phyloP scores from a whole-genome alignment of 2,888 invertebrate species.

The Rhyacophila evoluta region DNA sequence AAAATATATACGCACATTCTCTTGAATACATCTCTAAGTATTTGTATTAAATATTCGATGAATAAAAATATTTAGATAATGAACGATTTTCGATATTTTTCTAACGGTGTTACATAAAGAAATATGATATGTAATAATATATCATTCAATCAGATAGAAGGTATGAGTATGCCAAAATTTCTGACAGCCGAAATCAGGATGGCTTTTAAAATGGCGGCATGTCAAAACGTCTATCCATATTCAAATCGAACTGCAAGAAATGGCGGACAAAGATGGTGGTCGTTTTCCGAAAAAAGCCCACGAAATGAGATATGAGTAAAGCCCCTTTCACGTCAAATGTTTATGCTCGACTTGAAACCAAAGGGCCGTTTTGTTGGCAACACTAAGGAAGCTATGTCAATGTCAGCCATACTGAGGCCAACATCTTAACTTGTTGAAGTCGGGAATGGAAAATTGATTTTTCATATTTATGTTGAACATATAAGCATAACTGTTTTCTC shows the following conservation, averaged over 20 bases:
- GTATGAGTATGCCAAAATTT: neutral
- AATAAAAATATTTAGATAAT: too few species aligned
- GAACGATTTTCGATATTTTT: too few species aligned
- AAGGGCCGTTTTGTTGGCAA: slow-evolving; percentile 42
- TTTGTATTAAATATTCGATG: too few species aligned
- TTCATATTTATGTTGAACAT: too few species aligned
- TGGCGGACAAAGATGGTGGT: neutral
- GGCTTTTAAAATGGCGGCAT: neutral
- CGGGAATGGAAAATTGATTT: neutral
- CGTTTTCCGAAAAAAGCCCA: slow-evolving; percentile 4
- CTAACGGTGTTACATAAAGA: too few species aligned
- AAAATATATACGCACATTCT: too few species aligned
- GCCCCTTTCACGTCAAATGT: slow-evolving; percentile 49
- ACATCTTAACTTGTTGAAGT: neutral
- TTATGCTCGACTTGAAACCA: slow-evolving; percentile 45
- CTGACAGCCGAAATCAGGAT: neutral
- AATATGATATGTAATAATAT: too few species aligned
- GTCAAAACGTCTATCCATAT: neutral
- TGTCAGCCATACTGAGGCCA: slow-evolving; percentile 29
- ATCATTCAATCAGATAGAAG: too few species aligned
- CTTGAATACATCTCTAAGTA: too few species aligned
- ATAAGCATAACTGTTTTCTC: too few species aligned
- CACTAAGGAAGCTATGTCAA: slow-evolving; percentile 44
- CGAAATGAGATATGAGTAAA: slow-evolving; percentile 24
- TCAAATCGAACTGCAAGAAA: slow-evolving; percentile 8